Conservation (phyloP, 1,140 invertebrate genomes). For the Cherax quadricarinatus region DNA sequence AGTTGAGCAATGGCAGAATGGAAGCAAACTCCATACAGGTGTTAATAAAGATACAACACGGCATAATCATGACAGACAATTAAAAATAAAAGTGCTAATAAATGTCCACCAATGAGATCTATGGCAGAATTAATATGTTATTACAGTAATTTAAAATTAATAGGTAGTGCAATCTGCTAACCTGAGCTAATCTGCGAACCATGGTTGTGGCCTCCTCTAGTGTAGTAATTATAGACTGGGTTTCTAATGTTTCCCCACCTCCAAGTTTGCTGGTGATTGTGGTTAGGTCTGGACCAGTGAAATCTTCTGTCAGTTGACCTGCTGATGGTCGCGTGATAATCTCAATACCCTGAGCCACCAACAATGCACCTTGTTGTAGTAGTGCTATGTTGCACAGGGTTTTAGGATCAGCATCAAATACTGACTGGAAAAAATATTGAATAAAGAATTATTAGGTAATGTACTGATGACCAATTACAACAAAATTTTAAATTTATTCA, state of each 20-base stretch:
- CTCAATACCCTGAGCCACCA: constrained; percentile 87
- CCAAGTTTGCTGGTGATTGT: constrained; percentile 67
- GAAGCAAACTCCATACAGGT: no score
- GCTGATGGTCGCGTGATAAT: constrained; percentile 79
- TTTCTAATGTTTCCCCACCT: constrained; percentile 71
- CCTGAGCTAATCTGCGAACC: constrained; percentile 62
- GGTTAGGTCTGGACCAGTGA: constrained; percentile 78
- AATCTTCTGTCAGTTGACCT: constrained; percentile 75
- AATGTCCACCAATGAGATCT: no score
- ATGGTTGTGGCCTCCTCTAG: constrained; percentile 62
- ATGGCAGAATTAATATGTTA: no score
- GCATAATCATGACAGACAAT: no score
- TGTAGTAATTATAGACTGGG: constrained; percentile 74
- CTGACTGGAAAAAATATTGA: constrained; percentile 81
- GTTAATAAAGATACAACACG: no score
- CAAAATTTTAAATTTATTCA: neutral
- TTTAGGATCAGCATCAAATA: constrained; percentile 93
- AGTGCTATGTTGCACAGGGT: constrained; percentile 88
- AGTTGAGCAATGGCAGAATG: no score
- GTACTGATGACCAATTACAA: neutral
- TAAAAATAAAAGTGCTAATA: no score
- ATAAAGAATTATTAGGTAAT: neutral
- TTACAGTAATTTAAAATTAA: no score
- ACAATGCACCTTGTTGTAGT: constrained; percentile 86
- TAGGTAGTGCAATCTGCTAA: neutral